phyloP scores from a whole-genome alignment of 2,797 vertebrate genomes.

The Rhinella marina region DNA sequence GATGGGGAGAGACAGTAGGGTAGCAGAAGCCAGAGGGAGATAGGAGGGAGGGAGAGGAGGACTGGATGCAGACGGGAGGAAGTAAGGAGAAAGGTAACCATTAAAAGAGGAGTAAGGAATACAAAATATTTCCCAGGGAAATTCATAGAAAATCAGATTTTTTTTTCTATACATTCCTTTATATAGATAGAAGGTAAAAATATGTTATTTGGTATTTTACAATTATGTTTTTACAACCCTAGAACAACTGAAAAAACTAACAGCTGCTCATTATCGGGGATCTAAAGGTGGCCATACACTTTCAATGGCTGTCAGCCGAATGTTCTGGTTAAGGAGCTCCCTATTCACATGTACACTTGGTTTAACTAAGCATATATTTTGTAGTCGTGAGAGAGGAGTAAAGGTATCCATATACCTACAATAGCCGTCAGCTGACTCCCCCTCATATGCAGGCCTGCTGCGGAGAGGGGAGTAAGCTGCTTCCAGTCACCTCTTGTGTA shows the following conservation, averaged over 20 bases:
- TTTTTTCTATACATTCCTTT: not conserved
- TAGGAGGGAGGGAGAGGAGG: not conserved
- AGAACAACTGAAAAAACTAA: not conserved
- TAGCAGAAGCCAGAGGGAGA: not conserved
- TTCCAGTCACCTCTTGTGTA: no score
- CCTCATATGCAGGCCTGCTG: no score
- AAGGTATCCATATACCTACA: no score
- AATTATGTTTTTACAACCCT: not conserved
- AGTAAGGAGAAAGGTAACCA: slow-evolving; percentile 1
- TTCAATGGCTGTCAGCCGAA: no score
- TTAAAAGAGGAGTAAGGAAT: not conserved
- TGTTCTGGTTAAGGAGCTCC: no score
- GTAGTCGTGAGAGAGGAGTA: no score
- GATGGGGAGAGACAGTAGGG: slow-evolving; percentile 23
- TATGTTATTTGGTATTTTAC: not conserved
- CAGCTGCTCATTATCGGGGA: no score
- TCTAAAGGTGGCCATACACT: no score
- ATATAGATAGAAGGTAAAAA: not conserved
- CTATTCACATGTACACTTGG: no score
- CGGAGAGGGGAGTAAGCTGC: no score
- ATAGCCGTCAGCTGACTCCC: no score
- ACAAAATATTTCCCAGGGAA: not conserved
- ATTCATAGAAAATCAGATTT: not conserved
- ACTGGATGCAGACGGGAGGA: not conserved
- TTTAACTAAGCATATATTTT: no score